Conservation (phyloP, 35 echinoderm and acorn worm genomes). For the Ophiothrix spiculata region DNA sequence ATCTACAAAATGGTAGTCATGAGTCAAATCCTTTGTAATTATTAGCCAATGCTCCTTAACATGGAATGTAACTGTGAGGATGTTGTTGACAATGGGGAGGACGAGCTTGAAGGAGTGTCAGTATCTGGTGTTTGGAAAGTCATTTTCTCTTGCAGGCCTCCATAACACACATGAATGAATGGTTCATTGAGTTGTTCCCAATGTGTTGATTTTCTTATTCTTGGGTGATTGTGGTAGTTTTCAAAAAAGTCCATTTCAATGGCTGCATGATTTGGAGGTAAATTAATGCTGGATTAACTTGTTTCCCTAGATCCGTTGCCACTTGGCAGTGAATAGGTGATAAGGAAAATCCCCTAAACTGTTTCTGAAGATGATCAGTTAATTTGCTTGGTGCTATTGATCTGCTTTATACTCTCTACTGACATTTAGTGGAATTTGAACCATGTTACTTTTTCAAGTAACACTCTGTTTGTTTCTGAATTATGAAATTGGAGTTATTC, state of each 20-base stretch:
- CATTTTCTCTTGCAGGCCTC: constrained; percentile 5
- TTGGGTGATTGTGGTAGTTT: not conserved
- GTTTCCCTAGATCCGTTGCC: not conserved
- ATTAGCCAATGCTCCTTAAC: constrained; percentile 14
- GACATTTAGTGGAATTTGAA: not conserved
- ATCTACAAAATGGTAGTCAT: constrained; percentile 16
- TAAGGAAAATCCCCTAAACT: not conserved
- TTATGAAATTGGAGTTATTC: not conserved
- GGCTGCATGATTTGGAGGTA: not conserved
- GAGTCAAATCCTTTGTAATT: constrained; percentile 4
- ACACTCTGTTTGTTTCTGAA: not conserved
- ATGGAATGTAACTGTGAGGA: constrained; percentile 12
- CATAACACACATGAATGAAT: constrained; percentile 16
- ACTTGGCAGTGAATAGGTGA: not conserved
- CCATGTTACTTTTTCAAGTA: not conserved
- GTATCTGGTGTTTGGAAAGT: not conserved
- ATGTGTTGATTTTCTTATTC: not conserved
- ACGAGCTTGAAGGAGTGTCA: not conserved
- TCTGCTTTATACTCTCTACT: not conserved
- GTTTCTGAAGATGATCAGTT: not conserved
- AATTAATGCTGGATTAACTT: not conserved
- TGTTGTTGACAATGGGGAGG: not conserved
- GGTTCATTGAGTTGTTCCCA: constrained; percentile 6
- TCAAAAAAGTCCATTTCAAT: not conserved
- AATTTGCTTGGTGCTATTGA: not conserved